A percentile compares a stretch with the other conserved stretches of the same genome.
Evolutionary conservation across 1,140 invertebrate genomes (phyloP).

Genomic region (Scaptomyza graminum): DNA sequence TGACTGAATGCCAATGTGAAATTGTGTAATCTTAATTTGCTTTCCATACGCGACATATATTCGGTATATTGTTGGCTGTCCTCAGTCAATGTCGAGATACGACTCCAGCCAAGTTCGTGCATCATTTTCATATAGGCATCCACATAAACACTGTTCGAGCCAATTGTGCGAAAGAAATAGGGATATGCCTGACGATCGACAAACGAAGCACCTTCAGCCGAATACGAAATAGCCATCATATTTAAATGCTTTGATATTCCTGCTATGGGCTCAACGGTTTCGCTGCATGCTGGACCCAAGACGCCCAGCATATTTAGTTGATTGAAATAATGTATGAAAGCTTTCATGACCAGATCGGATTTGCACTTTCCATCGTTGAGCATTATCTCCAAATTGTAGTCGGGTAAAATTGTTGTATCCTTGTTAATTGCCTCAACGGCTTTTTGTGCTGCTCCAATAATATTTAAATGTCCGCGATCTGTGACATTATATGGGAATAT

Average conservation of each 20-base stretch:
- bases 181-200: slow-evolving; percentile 90
- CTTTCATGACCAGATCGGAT: slow-evolving; percentile 90
- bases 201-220: slow-evolving; percentile 90
- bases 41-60: slow-evolving; percentile 89
- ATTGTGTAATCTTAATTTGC: slow-evolving; percentile 85
- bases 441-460: slow-evolving; percentile 87
- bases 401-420: slow-evolving; percentile 86
- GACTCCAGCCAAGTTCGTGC: slow-evolving; percentile 87
- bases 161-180: slow-evolving; percentile 93
- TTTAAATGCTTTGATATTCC: slow-evolving; percentile 91
- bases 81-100: slow-evolving; percentile 90
- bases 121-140: slow-evolving; percentile 62
- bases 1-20: slow-evolving; percentile 89
- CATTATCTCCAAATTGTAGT: slow-evolving; percentile 87
- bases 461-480: slow-evolving; percentile 87
- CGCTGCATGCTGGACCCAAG: slow-evolving; percentile 93
- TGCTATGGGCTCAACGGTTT: slow-evolving; percentile 92
- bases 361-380: slow-evolving; percentile 89
- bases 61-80: slow-evolving; percentile 92
- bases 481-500: slow-evolving; percentile 88
- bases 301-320: slow-evolving; percentile 88
- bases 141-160: slow-evolving; percentile 90
- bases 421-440: slow-evolving; percentile 88
- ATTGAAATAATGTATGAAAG: slow-evolving; percentile 89
- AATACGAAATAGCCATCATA: slow-evolving; percentile 92